A percentile compares a stretch with the other conserved stretches of the same genome.
phyloP scores from a whole-genome alignment of 2,888 invertebrate genomes.

The Syrista parreyssii region DNA sequence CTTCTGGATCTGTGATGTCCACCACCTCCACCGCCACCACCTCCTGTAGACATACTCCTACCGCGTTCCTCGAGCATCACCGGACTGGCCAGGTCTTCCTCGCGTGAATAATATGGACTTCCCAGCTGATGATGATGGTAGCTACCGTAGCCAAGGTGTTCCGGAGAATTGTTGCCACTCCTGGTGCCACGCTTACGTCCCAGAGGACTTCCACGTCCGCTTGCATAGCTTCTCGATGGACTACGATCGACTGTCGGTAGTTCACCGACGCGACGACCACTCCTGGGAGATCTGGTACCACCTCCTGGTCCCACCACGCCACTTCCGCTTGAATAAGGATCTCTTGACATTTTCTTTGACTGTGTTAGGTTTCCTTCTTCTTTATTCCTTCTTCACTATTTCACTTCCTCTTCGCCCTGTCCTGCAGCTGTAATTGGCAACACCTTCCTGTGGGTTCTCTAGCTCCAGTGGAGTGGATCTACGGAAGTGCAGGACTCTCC shows the following conservation, averaged over 20 bases:
- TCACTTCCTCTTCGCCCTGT: not conserved
- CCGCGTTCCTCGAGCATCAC: slow-evolving; percentile 84
- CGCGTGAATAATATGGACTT: slow-evolving; percentile 67
- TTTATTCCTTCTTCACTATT: not conserved
- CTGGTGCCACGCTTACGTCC: slow-evolving; percentile 69
- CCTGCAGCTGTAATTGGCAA: no score
- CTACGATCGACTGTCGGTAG: slow-evolving; percentile 91
- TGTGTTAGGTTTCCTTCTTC: no score
- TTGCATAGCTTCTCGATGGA: slow-evolving; percentile 84
- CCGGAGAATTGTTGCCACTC: slow-evolving; percentile 73
- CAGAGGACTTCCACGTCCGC: slow-evolving; percentile 71
- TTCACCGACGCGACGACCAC: slow-evolving; percentile 75
- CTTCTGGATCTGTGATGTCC: slow-evolving; percentile 83
- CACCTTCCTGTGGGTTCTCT: not conserved
- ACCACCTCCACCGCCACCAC: slow-evolving; percentile 73
- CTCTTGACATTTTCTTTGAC: slow-evolving; percentile 69
- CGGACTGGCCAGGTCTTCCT: slow-evolving; percentile 88
- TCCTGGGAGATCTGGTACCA: slow-evolving; percentile 69
- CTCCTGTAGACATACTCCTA: slow-evolving; percentile 69
- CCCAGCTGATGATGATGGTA: slow-evolving; percentile 66
- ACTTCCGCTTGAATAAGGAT: slow-evolving; percentile 71
- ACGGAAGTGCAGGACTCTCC: not conserved
- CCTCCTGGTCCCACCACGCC: slow-evolving; percentile 74
- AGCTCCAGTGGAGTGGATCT: not conserved
- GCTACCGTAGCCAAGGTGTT: slow-evolving; percentile 66